phyloP scores from a whole-genome alignment of 1,140 invertebrate species.

The Bombus pascuorum region DNA sequence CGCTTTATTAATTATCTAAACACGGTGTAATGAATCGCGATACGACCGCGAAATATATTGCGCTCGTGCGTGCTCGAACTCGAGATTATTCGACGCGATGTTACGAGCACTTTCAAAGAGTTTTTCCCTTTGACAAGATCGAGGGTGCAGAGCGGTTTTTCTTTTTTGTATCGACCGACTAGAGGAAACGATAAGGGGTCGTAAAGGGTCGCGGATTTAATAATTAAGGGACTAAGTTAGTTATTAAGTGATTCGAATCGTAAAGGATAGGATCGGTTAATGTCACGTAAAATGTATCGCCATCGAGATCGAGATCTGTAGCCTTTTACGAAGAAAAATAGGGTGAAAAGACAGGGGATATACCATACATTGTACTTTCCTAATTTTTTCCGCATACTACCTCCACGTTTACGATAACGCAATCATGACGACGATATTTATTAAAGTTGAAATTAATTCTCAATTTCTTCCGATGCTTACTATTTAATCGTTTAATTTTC shows the following conservation, averaged over 20 bases:
- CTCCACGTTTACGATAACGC: no score
- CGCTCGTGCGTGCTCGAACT: background rate
- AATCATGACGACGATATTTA: no score
- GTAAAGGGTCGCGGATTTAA: background rate
- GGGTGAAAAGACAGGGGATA: no score
- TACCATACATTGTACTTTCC: no score
- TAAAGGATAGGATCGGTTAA: background rate
- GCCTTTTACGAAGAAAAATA: background rate
- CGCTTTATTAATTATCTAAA: constrained; percentile 59
- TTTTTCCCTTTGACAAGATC: background rate
- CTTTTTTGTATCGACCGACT: background rate
- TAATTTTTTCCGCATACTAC: no score
- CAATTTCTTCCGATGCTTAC: no score
- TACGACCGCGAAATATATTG: constrained; percentile 1
- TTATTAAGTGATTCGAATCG: background rate
- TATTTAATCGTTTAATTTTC: no score
- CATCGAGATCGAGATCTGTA: background rate
- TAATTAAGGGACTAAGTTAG: background rate
- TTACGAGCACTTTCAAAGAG: background rate
- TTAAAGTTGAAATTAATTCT: no score
- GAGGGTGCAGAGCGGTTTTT: background rate
- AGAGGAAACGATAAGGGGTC: background rate
- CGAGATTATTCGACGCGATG: background rate
- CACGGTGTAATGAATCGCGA: constrained; percentile 46
- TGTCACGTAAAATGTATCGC: background rate